phyloP scores from a whole-genome alignment of 1,140 invertebrate species.

The Heliconius hermathena region DNA sequence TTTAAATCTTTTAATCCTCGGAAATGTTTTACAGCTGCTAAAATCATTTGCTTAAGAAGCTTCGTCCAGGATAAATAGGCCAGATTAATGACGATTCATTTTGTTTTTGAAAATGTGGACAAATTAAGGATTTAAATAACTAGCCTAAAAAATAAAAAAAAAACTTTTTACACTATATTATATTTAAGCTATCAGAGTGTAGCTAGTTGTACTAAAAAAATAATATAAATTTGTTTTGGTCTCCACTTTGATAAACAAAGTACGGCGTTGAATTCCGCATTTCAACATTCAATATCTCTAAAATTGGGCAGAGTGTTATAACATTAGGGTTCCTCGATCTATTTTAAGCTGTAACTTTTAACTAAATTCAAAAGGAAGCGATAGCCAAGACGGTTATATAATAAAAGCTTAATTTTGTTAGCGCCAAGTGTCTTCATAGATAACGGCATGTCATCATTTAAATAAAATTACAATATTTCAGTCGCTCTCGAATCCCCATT shows the following conservation, averaged over 20 bases:
- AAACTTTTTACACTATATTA: background rate
- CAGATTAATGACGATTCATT: background rate
- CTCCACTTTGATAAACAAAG: too few relatives aligned
- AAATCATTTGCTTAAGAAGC: background rate
- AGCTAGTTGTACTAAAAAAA: too few relatives aligned
- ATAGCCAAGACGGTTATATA: background rate
- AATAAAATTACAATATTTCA: constrained; percentile 22
- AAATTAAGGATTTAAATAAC: background rate
- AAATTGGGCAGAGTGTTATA: too few relatives aligned
- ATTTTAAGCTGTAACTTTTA: background rate
- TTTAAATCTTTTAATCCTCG: background rate
- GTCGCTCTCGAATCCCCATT: constrained; percentile 5
- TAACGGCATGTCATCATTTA: background rate
- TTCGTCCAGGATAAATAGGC: background rate
- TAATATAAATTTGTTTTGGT: too few relatives aligned
- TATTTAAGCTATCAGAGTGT: background rate
- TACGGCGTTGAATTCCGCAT: too few relatives aligned
- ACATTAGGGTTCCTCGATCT: too few relatives aligned
- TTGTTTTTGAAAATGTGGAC: background rate
- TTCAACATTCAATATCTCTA: too few relatives aligned
- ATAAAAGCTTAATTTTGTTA: background rate
- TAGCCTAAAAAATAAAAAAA: background rate
- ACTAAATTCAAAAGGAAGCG: background rate
- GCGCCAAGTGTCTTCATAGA: background rate
- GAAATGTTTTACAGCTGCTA: background rate